Conservation (phyloP, 1,140 invertebrate species). For the Tribolium castaneum region DNA sequence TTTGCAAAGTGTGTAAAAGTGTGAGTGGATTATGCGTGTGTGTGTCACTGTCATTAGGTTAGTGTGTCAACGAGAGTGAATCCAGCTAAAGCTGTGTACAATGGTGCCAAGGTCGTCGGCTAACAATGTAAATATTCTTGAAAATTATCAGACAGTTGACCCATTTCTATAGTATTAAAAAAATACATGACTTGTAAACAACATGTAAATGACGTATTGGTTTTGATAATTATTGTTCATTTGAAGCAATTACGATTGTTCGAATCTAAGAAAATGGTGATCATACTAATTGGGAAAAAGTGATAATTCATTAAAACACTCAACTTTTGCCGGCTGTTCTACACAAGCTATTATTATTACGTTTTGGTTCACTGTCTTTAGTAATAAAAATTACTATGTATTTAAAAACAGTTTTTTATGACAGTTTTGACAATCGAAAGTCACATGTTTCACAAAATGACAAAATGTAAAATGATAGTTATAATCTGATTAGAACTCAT, state of each 20-base stretch:
- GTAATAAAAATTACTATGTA: too few species aligned
- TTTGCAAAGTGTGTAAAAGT: slow-evolving; percentile 29
- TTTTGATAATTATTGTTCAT: slow-evolving; percentile 7
- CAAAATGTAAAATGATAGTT: too few species aligned
- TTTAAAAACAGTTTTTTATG: too few species aligned
- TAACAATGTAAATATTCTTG: slow-evolving; percentile 43
- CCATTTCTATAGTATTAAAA: slow-evolving; percentile 41
- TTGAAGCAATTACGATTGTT: background rate
- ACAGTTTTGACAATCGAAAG: too few species aligned
- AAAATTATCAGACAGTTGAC: slow-evolving; percentile 48
- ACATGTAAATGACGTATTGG: slow-evolving; percentile 34
- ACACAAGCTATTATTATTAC: background rate
- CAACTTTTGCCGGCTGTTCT: background rate
- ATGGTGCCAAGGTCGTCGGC: slow-evolving; percentile 55
- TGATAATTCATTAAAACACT: background rate
- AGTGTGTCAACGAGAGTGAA: slow-evolving; percentile 59
- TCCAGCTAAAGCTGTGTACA: slow-evolving; percentile 52
- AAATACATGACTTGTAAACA: slow-evolving; percentile 40
- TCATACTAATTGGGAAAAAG: background rate
- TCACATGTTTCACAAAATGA: too few species aligned
- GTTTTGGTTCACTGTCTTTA: too few species aligned
- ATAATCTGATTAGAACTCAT: too few species aligned
- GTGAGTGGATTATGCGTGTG: slow-evolving; percentile 34
- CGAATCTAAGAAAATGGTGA: background rate
- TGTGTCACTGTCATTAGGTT: slow-evolving; percentile 54